Conservation (phyloP, 2,888 invertebrate species). For the Eupithecia exiguata region DNA sequence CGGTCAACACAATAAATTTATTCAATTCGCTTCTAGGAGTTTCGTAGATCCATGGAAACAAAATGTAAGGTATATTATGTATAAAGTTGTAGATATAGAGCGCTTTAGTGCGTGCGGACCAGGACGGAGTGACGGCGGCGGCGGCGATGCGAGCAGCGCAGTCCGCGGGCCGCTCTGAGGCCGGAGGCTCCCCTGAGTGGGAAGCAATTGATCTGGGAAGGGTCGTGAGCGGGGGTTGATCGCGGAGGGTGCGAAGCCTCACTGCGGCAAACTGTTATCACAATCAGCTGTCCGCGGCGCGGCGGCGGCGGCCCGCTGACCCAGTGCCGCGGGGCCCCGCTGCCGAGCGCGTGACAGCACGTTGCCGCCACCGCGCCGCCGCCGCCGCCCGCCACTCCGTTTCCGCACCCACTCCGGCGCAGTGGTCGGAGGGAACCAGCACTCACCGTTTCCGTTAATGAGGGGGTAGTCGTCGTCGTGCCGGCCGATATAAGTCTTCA, state of each 20-base stretch:
- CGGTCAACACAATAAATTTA: background rate
- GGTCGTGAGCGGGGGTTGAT: slow-evolving; percentile 68
- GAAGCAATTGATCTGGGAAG: slow-evolving; percentile 18
- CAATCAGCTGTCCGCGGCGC: slow-evolving; percentile 29
- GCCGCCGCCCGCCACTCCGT: background rate
- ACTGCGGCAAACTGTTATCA: slow-evolving; percentile 70
- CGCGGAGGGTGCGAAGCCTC: slow-evolving; percentile 68
- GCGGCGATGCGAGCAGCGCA: background rate
- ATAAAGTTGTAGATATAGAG: background rate
- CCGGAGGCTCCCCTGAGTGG: background rate
- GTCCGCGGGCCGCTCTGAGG: background rate
- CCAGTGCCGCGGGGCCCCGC: slow-evolving; percentile 47
- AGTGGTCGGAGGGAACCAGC: slow-evolving; percentile 17
- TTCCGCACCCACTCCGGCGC: background rate
- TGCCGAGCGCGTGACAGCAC: slow-evolving; percentile 53
- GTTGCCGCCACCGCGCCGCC: background rate
- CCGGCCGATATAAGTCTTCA: slow-evolving; percentile 93
- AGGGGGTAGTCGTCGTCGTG: slow-evolving; percentile 92
- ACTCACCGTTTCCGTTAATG: slow-evolving; percentile 89
- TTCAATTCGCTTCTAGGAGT: background rate
- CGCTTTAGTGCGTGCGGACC: background rate
- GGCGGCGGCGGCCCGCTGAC: slow-evolving; percentile 43
- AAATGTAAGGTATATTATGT: background rate
- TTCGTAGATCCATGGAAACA: background rate
- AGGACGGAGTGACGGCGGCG: background rate